Evolutionary conservation across 1,140 invertebrate species (phyloP), one percentile per base, ranked within the genome.

Genomic region (Lepeophtheirus salmonis): DNA sequence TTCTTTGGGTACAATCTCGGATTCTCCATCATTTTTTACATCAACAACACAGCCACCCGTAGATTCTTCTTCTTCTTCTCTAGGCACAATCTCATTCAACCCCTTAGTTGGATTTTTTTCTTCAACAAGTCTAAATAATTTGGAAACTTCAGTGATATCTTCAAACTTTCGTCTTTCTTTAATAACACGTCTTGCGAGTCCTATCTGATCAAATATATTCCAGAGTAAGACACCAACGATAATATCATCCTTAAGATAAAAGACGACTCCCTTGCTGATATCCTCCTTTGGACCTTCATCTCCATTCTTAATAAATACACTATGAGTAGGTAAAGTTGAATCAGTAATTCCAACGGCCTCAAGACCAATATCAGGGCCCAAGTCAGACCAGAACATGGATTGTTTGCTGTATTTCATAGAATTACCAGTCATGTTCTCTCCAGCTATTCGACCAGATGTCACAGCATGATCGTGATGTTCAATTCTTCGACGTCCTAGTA

Each of bases 401-500:
- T 92, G 89, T 74, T 95, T 87, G 64, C 75, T 70, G 73, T 6
- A 52, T 12, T 18, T 21, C 16, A 52, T 10, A 16, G 21, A 52
- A 6, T 17, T 30, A 60, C 85, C 88, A 21, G 84, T 84, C 91
- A 96, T 97, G 75, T 97, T 97, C n/a, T 92, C 85, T 23, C 91
- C 92, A 60, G 91, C 91, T 65, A 92, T 74, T 66, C 86, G 75
- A 4, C 91, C 91, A 24, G 86, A 89, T 30, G 88, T 82, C 52
- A 95, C 84, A 16, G 92, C 91, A 75, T 96, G 87, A 74, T 95
- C 90, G 70, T 95, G 89, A 76, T 94, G 90, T 72, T 91, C 87
- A 1, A 91, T 82, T 65, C 89, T 76, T 63, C 79, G 69, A 51
- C 90, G 78, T 20, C 90, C 88, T 50, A 91, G 71, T 69, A 80